Evolutionary conservation across 2,888 invertebrate genomes (phyloP).

Genomic region (Philopedon plagiatum): DNA sequence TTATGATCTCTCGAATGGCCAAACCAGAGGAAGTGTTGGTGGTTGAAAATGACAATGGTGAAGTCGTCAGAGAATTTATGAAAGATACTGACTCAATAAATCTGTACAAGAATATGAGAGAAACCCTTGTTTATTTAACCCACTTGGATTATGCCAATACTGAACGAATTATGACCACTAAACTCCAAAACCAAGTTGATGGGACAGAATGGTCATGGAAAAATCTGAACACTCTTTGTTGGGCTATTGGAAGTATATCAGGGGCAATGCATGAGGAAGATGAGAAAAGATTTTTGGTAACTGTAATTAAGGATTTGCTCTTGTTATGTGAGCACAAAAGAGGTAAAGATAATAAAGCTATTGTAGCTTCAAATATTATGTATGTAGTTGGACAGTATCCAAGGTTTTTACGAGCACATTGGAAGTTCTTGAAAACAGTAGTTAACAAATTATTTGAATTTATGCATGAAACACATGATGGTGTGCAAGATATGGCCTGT

Average conservation of each 20-base stretch:
- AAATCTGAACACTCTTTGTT: slow-evolving; percentile 98
- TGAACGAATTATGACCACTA: slow-evolving; percentile 99
- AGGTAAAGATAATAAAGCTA: slow-evolving; percentile 99
- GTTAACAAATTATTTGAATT: slow-evolving; percentile 99
- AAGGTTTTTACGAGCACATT: slow-evolving; percentile 97
- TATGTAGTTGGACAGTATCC: slow-evolving; percentile 99
- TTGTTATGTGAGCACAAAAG: slow-evolving; percentile 96
- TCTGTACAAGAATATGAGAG: slow-evolving; percentile 99
- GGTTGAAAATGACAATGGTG: slow-evolving; percentile 99
- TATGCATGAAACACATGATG: slow-evolving; percentile 99
- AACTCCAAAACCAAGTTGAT: slow-evolving; percentile 97
- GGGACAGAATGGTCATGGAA: slow-evolving; percentile 99
- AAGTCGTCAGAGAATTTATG: slow-evolving; percentile 99
- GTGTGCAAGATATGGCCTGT: slow-evolving; percentile 99
- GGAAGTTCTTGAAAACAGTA: slow-evolving; percentile 99
- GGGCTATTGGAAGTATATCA: slow-evolving; percentile 94
- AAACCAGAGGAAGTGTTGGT: slow-evolving; percentile 99
- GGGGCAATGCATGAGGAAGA: slow-evolving; percentile 99
- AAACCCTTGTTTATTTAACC: slow-evolving; percentile 96
- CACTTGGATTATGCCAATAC: slow-evolving; percentile 99
- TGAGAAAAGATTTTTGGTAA: slow-evolving; percentile 98
- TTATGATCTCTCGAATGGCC: slow-evolving; percentile 99
- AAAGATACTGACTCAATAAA: slow-evolving; percentile 99
- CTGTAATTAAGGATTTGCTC: slow-evolving; percentile 97
- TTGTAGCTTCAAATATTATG: slow-evolving; percentile 99